A percentile compares a stretch with the other conserved stretches of the same genome.
These are phyloP conservation scores for Acleris holmiana DNA, from an alignment of 2,888 invertebrate species.

Conservation along the genomic window DNA sequence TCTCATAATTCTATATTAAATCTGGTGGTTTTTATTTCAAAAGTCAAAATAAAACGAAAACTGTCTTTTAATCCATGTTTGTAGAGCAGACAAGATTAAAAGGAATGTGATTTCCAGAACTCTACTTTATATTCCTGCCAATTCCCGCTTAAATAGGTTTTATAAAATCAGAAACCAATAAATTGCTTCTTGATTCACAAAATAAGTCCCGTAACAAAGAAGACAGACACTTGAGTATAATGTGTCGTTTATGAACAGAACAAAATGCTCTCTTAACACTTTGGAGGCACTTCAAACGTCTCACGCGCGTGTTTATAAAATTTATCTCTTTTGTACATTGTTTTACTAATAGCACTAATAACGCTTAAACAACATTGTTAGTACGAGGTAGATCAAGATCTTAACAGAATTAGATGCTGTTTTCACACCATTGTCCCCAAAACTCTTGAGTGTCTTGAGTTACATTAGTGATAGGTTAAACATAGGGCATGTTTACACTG, in stretches of 20 bases:
- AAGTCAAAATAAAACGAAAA: no score
- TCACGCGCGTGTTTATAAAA: conserved; percentile 50
- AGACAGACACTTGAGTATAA: conserved; percentile 2
- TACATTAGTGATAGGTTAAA: conserved; percentile 13
- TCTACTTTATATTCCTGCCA: no score
- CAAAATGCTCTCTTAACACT: conserved; percentile 34
- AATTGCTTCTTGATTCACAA: background rate
- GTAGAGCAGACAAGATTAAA: no score
- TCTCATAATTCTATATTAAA: no score
- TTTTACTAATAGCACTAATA: conserved; percentile 68
- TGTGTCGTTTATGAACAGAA: conserved; percentile 22
- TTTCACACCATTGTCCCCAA: conserved; percentile 73
- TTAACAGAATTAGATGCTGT: conserved; percentile 59
- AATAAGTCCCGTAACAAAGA: background rate
- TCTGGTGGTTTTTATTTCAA: no score
- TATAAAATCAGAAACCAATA: background rate
- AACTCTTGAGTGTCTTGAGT: conserved; percentile 47
- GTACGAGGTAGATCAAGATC: conserved; percentile 63
- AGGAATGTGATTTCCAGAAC: no score
- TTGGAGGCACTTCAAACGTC: conserved; percentile 48
- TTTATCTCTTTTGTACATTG: conserved; percentile 62
- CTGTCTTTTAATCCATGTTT: no score
- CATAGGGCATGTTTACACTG: conserved; percentile 9
- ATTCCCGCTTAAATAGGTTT: no score
- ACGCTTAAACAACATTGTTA: conserved; percentile 57